Percentiles rank a stretch among this genome's conserved stretches.
Evolutionary conservation across 1,140 invertebrate genomes (phyloP).

Genomic region (Andricus grossulariae): DNA sequence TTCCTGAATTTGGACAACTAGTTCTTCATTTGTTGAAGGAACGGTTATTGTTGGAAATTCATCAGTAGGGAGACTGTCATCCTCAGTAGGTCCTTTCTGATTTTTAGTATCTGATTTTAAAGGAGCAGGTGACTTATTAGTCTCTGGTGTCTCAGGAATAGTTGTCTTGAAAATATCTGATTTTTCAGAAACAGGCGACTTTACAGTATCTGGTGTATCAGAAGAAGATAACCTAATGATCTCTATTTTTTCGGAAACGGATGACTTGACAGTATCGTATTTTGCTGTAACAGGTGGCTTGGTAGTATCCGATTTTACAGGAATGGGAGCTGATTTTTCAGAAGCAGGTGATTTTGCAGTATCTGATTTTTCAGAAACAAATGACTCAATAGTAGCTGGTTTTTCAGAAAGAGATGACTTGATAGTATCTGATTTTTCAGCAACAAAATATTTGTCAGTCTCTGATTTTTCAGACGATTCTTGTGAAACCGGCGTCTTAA

Average conservation of each 20-base stretch:
- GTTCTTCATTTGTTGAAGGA: no score
- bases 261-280: background rate
- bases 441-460: background rate
- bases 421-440: background rate
- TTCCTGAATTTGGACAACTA: no score
- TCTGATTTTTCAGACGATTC: background rate
- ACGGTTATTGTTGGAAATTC: background rate
- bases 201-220: conserved; percentile 34
- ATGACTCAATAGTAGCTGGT: conserved; percentile 6
- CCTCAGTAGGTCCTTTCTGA: conserved; percentile 33
- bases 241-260: background rate
- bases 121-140: conserved; percentile 30
- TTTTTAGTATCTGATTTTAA: conserved; percentile 25
- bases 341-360: conserved; percentile 37
- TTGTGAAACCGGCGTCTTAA: background rate
- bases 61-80: background rate
- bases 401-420: conserved; percentile 34
- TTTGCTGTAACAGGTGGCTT: conserved; percentile 32
- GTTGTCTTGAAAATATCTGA: conserved; percentile 14
- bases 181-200: conserved; percentile 25
- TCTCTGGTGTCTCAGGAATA: conserved; percentile 28
- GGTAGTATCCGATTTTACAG: conserved; percentile 39
- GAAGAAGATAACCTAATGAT: conserved; percentile 17
- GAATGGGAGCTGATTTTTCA: conserved; percentile 30
- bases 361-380: conserved; percentile 2